Evolutionary conservation across 2,888 invertebrate genomes (phyloP), one percentile per base, ranked within the genome.

Genomic region (Eilema sororculum): DNA sequence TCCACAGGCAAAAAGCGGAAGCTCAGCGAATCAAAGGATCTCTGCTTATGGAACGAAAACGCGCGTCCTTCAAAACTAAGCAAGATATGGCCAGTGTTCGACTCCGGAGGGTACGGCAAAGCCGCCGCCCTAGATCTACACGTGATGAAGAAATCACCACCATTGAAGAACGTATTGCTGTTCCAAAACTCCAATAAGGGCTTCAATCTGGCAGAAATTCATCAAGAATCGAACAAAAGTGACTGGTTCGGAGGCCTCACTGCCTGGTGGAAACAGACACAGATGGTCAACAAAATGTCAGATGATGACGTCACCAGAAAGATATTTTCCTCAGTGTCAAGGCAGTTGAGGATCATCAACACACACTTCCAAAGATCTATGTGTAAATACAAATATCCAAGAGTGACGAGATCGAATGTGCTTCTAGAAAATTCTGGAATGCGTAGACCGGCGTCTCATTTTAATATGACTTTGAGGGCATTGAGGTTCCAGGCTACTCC

Each of bases 51-150:
- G 90, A 88, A 86, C 0, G 91, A 93, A 52, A 89, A 86, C 69
- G 72, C 88, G 0, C 89, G 90, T 24, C 93, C 95, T 0, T 86
- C 94, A 0, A 95, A 95, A 80, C 87, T 89, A 28, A 91, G 89
- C 81, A 94, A 92, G 82, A 93, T 95, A 86, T 95, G 95, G 95
- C 95, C 95, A 0, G 95, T 95, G 0, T 95, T 95, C 74, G 95
- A 95, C 73, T 95, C 95, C 0, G 95, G 95, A 89, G 95, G 95
- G 77, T 95, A 90, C 24, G 90, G 91, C 4, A 83, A 90, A 56
- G 81, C 90, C 0, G 72, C 90, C 16, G 78, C 91, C 57, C 76
- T 93, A 6, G 91, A 90, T 3, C 83, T 93, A 0, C 87, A 91
- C 24, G 75, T 91, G 2, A 63, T 86, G 30, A 90, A 90, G 60